These are phyloP conservation scores for Pararge aegeria DNA, from an alignment of 1,140 invertebrate species.

Conservation along the genomic window DNA sequence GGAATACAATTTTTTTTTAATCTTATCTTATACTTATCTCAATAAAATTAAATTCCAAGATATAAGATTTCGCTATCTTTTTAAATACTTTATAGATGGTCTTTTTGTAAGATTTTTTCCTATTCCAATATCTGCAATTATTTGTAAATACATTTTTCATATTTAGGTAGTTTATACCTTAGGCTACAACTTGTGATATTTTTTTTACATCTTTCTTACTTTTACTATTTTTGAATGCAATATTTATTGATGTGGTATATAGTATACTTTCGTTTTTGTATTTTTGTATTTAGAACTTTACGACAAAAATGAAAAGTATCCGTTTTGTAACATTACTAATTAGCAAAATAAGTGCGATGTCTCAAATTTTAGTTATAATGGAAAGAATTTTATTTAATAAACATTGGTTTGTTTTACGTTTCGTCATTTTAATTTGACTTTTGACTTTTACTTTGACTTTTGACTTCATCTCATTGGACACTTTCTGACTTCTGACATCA, in stretches of 20 bases:
- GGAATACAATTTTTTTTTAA: conserved; percentile 13
- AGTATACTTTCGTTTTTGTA: conserved; percentile 43
- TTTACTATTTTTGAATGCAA: conserved; percentile 29
- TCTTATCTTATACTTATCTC: too few species aligned
- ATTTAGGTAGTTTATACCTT: conserved; percentile 27
- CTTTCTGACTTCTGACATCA: conserved; percentile 59
- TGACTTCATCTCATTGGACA: conserved; percentile 16
- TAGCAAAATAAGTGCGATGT: conserved; percentile 71
- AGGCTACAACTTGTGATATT: conserved; percentile 31
- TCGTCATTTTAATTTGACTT: conserved; percentile 49
- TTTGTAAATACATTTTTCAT: conserved; percentile 37
- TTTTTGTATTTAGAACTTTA: conserved; percentile 43
- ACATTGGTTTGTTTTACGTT: conserved; percentile 52
- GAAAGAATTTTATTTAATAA: conserved; percentile 50
- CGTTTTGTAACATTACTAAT: conserved; percentile 45
- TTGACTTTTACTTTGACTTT: conserved; percentile 46
- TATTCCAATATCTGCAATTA: conserved; percentile 30
- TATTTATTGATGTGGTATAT: conserved; percentile 42
- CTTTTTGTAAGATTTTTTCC: neutral
- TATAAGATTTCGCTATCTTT: neutral
- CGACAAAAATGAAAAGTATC: conserved; percentile 38
- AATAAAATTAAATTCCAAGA: too few species aligned
- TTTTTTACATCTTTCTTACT: conserved; percentile 32
- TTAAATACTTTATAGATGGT: neutral
- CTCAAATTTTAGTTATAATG: conserved; percentile 42